Conservation (phyloP, 2,113 vertebrate genomes). For the Scortum barcoo region DNA sequence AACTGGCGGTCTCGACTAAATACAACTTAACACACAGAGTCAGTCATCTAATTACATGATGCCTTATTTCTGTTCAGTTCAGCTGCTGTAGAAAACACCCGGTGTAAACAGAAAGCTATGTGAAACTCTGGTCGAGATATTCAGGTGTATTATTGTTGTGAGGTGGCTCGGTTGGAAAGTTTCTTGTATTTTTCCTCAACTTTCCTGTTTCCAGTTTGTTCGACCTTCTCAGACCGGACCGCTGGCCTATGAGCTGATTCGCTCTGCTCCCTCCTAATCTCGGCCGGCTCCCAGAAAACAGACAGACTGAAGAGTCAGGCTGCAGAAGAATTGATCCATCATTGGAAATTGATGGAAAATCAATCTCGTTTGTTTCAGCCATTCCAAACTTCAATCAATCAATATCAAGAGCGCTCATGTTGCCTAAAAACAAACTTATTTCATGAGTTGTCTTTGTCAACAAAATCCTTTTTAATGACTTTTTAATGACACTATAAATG, state of each 20-base stretch:
- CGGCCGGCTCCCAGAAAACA: neutral
- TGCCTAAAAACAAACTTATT: neutral
- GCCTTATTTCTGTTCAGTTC: neutral
- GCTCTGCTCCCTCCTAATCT: neutral
- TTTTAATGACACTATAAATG: neutral
- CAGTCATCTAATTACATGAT: neutral
- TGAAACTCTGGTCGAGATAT: neutral
- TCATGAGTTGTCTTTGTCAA: neutral
- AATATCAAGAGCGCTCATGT: neutral
- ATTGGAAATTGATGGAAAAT: neutral
- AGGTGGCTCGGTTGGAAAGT: neutral
- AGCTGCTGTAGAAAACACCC: neutral
- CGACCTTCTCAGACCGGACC: neutral
- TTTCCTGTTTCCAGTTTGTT: neutral
- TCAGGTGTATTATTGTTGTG: neutral
- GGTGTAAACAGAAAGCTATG: neutral
- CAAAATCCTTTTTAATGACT: neutral
- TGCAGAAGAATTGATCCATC: conserved; percentile 8
- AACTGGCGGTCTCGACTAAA: neutral
- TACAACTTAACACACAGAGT: neutral
- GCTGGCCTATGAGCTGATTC: neutral
- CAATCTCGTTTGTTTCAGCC: neutral
- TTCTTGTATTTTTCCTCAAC: neutral
- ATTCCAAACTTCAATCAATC: neutral
- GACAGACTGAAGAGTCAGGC: neutral